These are phyloP conservation scores for Heliocidaris tuberculata DNA, from an alignment of 35 echinoderm and acorn worm species.

Conservation along the genomic window DNA sequence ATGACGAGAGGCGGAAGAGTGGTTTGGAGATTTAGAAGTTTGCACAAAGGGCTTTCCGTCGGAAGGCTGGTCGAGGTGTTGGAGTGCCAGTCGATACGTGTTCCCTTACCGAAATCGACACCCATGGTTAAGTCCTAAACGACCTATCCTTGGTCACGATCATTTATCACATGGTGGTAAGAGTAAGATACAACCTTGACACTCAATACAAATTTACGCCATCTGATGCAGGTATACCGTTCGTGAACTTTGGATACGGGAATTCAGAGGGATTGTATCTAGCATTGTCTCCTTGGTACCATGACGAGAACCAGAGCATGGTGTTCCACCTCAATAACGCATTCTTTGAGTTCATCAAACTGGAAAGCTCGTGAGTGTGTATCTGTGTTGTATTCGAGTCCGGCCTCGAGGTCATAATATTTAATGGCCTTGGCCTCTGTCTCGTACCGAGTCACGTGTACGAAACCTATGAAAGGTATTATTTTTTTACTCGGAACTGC, in stretches of 20 bases:
- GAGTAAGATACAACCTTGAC: no score
- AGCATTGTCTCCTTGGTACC: background rate
- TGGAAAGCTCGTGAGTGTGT: background rate
- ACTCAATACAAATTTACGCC: background rate
- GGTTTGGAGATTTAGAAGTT: no score
- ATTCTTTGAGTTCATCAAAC: slow-evolving; percentile 26
- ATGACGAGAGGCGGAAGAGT: no score
- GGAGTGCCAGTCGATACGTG: no score
- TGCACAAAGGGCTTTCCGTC: no score
- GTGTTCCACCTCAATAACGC: background rate
- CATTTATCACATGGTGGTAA: no score
- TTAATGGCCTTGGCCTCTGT: background rate
- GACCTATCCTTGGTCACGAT: no score
- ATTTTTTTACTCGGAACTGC: no score
- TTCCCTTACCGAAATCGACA: no score
- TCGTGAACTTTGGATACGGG: background rate
- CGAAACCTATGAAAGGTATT: no score
- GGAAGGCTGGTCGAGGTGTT: no score
- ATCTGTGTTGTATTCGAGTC: background rate
- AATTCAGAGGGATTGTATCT: background rate
- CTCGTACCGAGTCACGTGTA: background rate
- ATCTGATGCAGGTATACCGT: background rate
- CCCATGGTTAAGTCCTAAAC: no score
- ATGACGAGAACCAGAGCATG: background rate
- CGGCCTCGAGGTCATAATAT: background rate